phyloP scores from a whole-genome alignment of 23 tunicate genomes.

The Phallusia fumigata region DNA sequence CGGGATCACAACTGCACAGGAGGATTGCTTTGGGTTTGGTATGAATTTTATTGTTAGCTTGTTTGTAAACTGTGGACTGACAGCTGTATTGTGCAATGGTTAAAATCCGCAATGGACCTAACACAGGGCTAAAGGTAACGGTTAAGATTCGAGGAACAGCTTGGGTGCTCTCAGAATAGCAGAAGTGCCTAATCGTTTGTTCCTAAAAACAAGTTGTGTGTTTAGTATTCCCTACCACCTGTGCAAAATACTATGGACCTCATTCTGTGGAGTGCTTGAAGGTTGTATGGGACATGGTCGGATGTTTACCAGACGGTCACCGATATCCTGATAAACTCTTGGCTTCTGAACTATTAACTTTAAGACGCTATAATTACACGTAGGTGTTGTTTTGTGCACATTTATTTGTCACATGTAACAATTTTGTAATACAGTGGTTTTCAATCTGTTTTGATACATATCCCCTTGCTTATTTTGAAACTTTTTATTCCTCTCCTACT shows the following conservation, averaged over 20 bases:
- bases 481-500: too few relatives aligned
- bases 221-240: neutral
- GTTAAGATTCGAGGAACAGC: too few relatives aligned
- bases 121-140: too few relatives aligned
- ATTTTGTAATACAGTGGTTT: too few relatives aligned
- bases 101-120: too few relatives aligned
- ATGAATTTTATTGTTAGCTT: too few relatives aligned
- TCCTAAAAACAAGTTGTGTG: neutral
- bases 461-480: too few relatives aligned
- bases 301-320: constrained; percentile 15
- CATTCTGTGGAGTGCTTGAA: neutral
- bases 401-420: too few relatives aligned
- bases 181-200: neutral
- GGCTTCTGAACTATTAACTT: neutral
- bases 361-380: neutral
- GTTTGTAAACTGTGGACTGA: too few relatives aligned
- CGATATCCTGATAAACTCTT: constrained; percentile 16
- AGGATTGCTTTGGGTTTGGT: constrained; percentile 31
- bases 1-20: neutral
- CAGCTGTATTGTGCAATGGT: too few relatives aligned
- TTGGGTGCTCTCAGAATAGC: too few relatives aligned
- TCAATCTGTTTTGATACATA: too few relatives aligned
- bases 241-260: neutral
- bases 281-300: neutral
- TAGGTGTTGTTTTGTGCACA: neutral